phyloP scores from a whole-genome alignment of 2,888 invertebrate species.

The Bunonema sp. region DNA sequence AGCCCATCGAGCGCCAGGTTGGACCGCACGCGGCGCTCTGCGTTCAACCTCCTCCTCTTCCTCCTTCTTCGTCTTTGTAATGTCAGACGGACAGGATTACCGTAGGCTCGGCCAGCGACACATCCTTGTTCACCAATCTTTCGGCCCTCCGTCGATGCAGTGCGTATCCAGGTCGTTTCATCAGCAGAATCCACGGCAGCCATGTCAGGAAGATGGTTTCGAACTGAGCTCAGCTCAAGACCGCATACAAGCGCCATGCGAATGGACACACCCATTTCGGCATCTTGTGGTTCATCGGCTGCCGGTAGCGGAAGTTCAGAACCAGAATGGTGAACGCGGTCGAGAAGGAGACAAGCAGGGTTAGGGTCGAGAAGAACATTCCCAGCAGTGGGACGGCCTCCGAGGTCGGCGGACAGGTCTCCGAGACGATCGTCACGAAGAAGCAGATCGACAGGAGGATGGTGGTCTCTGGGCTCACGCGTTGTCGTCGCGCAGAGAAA shows the following conservation, averaged over 20 bases:
- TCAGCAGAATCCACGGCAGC: constrained; percentile 85
- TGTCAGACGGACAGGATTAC: no score
- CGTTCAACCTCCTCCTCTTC: no score
- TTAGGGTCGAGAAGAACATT: constrained; percentile 23
- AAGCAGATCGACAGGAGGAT: constrained; percentile 73
- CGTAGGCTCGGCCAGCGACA: no score
- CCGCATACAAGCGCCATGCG: background rate
- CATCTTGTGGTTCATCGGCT: constrained; percentile 29
- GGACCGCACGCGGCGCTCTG: no score
- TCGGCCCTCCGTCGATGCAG: no score
- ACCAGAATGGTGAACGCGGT: constrained; percentile 29
- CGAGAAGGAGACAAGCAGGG: constrained; percentile 27
- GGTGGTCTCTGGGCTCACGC: constrained; percentile 34
- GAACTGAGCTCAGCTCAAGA: constrained; percentile 69
- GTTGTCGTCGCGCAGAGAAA: no score
- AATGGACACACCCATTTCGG: background rate
- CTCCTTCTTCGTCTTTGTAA: no score
- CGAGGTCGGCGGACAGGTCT: constrained; percentile 65
- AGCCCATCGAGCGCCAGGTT: no score
- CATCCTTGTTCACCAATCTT: background rate
- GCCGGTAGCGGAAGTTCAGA: constrained; percentile 24
- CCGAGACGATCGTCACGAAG: constrained; percentile 88
- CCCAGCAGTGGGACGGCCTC: constrained; percentile 35
- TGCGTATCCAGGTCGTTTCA: constrained; percentile 86
- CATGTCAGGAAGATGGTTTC: constrained; percentile 82